These are phyloP conservation scores for Apis mellifera DNA, from an alignment of 1,140 invertebrate genomes.

Conservation along the genomic window DNA sequence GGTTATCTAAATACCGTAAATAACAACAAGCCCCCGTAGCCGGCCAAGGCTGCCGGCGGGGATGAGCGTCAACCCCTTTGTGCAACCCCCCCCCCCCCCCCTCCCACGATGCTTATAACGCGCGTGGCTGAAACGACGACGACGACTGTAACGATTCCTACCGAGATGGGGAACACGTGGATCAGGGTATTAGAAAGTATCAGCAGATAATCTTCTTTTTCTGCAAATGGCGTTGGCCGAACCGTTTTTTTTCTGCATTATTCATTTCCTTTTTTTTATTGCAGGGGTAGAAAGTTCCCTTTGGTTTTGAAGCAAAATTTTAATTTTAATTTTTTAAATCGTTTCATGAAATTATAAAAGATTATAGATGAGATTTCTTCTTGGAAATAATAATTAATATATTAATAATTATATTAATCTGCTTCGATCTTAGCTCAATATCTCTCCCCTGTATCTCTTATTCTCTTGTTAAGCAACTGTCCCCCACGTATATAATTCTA, in stretches of 20 bases:
- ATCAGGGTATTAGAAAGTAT: neutral
- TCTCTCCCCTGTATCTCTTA: neutral
- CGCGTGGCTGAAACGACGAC: conserved; percentile 8
- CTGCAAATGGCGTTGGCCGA: neutral
- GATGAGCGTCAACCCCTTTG: conserved; percentile 36
- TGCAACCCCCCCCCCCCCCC: conserved; percentile 36
- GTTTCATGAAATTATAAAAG: no score
- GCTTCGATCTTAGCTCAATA: no score
- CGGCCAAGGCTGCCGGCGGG: conserved; percentile 14
- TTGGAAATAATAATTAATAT: no score
- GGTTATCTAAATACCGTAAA: conserved; percentile 81
- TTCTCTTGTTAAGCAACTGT: neutral
- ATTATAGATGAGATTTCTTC: no score
- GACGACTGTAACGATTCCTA: conserved; percentile 30
- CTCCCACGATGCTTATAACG: conserved; percentile 36
- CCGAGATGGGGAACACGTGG: conserved; percentile 6
- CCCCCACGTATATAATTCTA: neutral
- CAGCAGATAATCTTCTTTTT: conserved; percentile 18
- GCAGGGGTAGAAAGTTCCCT: no score
- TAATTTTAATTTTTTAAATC: no score
- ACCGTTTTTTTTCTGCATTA: conserved; percentile 13
- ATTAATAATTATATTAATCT: no score
- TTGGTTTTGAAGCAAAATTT: no score
- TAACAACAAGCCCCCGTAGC: conserved; percentile 74
- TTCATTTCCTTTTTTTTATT: no score